Evolutionary conservation across 2,888 invertebrate genomes (phyloP).

Genomic region (Baccha elongata): DNA sequence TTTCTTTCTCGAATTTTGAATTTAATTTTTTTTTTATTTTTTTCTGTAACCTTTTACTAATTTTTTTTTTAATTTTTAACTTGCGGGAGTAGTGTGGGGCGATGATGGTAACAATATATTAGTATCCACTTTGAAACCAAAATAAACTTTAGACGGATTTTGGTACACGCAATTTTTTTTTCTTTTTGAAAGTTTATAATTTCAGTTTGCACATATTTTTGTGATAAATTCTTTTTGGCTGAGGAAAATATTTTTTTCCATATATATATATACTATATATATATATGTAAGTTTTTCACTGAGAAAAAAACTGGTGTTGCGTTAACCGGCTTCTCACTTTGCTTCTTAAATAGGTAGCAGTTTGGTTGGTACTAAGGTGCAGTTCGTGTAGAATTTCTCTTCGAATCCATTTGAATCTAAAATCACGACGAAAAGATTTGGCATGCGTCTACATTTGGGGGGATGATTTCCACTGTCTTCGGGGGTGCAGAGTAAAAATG

Average conservation of each 20-base stretch:
- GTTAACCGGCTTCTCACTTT: conserved; percentile 72
- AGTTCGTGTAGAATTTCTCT: conserved; percentile 63
- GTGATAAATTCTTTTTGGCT: conserved; percentile 41
- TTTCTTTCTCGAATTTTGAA: conserved; percentile 3
- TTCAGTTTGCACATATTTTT: conserved; percentile 60
- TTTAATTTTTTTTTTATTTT: conserved; percentile 23
- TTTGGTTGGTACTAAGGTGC: conserved; percentile 77
- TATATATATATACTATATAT: conserved; percentile 11
- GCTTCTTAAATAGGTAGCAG: conserved; percentile 74
- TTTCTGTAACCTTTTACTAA: conserved; percentile 22
- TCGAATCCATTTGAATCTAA: conserved; percentile 66
- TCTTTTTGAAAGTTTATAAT: conserved; percentile 56
- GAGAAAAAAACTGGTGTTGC: conserved; percentile 62
- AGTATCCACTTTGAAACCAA: conserved; percentile 77
- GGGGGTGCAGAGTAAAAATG: conserved; percentile 24
- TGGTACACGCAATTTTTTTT: conserved; percentile 74
- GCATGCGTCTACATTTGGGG: conserved; percentile 56
- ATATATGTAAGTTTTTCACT: conserved; percentile 50
- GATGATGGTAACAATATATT: conserved; percentile 64
- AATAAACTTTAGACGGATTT: conserved; percentile 83
- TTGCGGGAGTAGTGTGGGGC: conserved; percentile 49
- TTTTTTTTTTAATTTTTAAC: conserved; percentile 43
- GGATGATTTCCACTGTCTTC: conserved; percentile 35
- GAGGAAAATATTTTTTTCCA: conserved; percentile 38
- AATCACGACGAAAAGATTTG: conserved; percentile 72